Base-by-base conservation (phyloP, 2,113 vertebrate species). In the Salvelinus alpinus region DNA sequence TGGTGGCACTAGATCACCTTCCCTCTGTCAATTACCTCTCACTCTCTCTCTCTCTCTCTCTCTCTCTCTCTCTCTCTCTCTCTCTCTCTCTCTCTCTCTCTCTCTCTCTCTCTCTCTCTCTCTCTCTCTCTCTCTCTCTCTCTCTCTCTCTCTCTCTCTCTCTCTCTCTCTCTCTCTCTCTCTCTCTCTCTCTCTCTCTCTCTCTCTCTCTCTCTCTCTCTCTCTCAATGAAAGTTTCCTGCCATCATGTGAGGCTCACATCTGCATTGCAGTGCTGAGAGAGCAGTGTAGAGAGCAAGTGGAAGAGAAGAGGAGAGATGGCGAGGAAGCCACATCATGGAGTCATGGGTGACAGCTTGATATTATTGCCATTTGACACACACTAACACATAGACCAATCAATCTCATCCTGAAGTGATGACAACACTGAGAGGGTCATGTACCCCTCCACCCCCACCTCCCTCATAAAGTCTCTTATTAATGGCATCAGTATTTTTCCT, bases 401-500 rank as follows among this genome's bases (percentile, higher is more conserved):
- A 54, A 16, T 14, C 12, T 14, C 9, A 54, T 54, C 48, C 48
- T 14, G 3, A 34, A 34, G 38, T 38, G 38, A 38, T 38, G 38
- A 38, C 38, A 91, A 38, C 9, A 9, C 38, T 38, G 38, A 38
- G 38, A 9, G 38, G 38, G 38, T 9, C 7, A 38, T 38, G 8
- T 9, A 38, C 6, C 8, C 8, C 2, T 38, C 38, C 38, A 38
- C 34, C 66, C 82, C 68, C 54, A 60, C 38, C 38, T 38, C 38
- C 38, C 38, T 38, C 38, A 34, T 34, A 38, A 9, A 38, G 7
- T 77, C 87, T 48, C 84, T 31, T 76, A 90, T 91, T 92, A 91
- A 92, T 88, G 91, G 82, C 90, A 77, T 92, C 91, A 91, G 91
- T 89, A 91, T 90, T 91, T 91, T 92, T 88, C 74, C 84, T 87